Base-by-base conservation (phyloP, 2,888 invertebrate genomes). In the Eupithecia inturbata region DNA sequence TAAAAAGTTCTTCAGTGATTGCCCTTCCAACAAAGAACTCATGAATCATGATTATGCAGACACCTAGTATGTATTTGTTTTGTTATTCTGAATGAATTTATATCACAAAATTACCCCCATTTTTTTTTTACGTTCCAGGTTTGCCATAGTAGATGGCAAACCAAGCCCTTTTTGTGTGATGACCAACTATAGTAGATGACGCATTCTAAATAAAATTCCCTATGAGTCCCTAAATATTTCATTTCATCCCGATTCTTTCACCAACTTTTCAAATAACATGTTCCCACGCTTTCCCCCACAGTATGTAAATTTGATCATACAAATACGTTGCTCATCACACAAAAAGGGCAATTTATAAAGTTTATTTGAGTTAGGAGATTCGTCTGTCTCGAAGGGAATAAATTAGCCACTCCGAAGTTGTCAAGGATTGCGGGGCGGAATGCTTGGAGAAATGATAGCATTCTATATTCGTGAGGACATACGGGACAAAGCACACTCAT, bases 381-480 rank as follows among this genome's bases (percentile, higher is more conserved):
- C 76, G 67, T 78, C 79, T 76, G 74, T 73, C 74, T 72, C 74
- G 70, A 78, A 74, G 73, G 75, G 76, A 77, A 79, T 78, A 78
- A 78, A 79, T 79, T 78, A 79, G 77, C 60, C 77, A 72, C 74
- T 74, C 70, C 57, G 67, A 76, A 72, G 70, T 72, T 67, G 71
- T 68, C 74, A 71, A 75, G 74, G 75, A 73, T 77, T 76, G 76
- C 77, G 76, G 74, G 75, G 69, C 60, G 70, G 72, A 75, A 69
- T 69, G 62, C 41, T 74, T 70, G 36, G 68, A 71, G 74, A 45
- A 71, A 74, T 74, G 74, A 71, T 33, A 67, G 68, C 67, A 67
- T 66, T 75, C 39, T 67, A 36, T 67, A 49, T 39, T 19, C 57
- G 19, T 67, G 45, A 63, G 57, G 60, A 41, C 45, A 68, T 67